Percentiles rank a stretch among this genome's conserved stretches.
These are phyloP conservation scores for Athripsodes cinereus DNA, from an alignment of 2,888 invertebrate species.

Conservation along the genomic window DNA sequence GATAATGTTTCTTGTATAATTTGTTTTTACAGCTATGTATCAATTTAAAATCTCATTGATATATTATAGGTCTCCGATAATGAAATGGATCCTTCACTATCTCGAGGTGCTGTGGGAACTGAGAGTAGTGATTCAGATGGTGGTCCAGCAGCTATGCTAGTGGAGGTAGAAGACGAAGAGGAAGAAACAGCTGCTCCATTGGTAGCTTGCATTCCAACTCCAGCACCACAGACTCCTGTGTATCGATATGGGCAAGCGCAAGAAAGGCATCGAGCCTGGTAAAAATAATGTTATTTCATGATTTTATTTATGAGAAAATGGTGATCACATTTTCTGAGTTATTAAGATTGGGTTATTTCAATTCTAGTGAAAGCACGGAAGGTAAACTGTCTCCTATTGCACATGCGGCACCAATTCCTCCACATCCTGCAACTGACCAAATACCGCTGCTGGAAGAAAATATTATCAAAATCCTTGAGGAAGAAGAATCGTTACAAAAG, in stretches of 20 bases:
- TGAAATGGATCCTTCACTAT: constrained; percentile 6
- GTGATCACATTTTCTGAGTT: too few species aligned
- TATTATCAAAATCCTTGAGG: constrained; percentile 10
- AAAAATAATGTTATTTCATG: too few species aligned
- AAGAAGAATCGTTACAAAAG: constrained; percentile 25
- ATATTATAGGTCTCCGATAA: constrained; percentile 13
- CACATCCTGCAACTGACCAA: constrained; percentile 23
- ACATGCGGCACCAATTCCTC: constrained; percentile 20
- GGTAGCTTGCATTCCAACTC: constrained; percentile 55
- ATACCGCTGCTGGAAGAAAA: constrained; percentile 7
- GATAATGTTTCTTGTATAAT: not conserved
- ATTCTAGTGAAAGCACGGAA: constrained; percentile 26
- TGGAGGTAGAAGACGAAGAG: constrained; percentile 75
- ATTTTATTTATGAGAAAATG: too few species aligned
- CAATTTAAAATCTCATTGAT: not conserved
- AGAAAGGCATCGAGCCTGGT: constrained; percentile 47
- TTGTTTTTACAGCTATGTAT: not conserved
- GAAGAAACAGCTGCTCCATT: constrained; percentile 73
- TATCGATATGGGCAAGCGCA: constrained; percentile 60
- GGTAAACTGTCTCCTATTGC: constrained; percentile 26
- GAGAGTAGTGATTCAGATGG: constrained; percentile 38
- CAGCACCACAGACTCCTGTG: constrained; percentile 64
- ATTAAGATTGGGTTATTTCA: too few species aligned
- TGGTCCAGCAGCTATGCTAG: constrained; percentile 69
- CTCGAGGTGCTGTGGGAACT: constrained; percentile 12